Base-by-base conservation (phyloP, 1,140 invertebrate genomes). In the Carcinoscorpius rotundicauda region DNA sequence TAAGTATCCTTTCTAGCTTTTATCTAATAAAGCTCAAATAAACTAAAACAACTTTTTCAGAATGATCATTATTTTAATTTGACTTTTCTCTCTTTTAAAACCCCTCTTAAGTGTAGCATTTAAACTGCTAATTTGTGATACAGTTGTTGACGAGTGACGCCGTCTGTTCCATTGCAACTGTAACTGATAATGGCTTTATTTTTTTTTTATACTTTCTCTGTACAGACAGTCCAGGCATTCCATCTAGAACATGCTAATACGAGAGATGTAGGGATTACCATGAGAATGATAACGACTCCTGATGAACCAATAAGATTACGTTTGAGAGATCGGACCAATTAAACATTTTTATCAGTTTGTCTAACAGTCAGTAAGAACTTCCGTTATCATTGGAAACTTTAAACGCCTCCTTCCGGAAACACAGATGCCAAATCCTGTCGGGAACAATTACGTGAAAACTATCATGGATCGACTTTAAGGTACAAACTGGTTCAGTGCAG, bases 271-370 rank as follows among this genome's bases (percentile, higher is more conserved):
- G 70, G 61, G 4, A 73, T 73, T 49, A 61, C 66, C 50, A 57
- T 73, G 58, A 62, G 71, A 51, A 67, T 73, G 68, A 73, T 73
- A 10, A 72, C 71, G 5, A 69, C 70, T 49, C 72, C 72, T 49
- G 68, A 71, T 8, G n/a, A 67, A 51, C 67, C 67, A 5, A 69
- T 70, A 49, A 51, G 56, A 60, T 52, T 70, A 3, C 52, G 48
- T 6, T 51, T 69, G 2, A 60, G 56, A 9, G 52, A 62, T n/a
- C 49, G 64, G 8, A 61, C 52, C n/a, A 8, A 8, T 55, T 55
- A 8, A 55, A 8, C 53, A 55, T 3, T 29, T 29, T 29, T 0
- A 29, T 29, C 29, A 29, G 29, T 29, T 29, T 29, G 29, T 29
- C 29, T 29, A 29, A 29, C 29, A 29, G 29, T 29, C 29, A 29